A percentile compares a stretch with the other conserved stretches of the same genome.
Evolutionary conservation across 2,113 vertebrate species (phyloP).

Genomic region (Pica pica): DNA sequence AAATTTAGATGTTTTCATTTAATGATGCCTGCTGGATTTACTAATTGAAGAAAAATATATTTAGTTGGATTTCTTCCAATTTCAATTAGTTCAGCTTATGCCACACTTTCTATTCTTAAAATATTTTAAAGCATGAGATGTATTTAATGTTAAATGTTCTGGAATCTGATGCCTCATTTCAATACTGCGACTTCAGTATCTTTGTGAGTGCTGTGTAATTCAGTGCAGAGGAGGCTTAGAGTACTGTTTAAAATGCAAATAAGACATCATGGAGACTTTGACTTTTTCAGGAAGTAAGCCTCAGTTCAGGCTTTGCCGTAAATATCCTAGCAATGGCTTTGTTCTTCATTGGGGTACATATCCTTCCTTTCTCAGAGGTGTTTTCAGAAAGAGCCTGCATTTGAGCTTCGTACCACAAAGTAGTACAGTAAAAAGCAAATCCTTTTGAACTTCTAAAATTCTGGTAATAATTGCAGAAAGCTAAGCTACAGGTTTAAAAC

Average conservation of each 20-base stretch:
- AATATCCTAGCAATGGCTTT: background rate
- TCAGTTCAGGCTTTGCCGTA: background rate
- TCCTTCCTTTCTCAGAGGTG: background rate
- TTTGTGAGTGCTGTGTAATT: background rate
- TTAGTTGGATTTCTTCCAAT: background rate
- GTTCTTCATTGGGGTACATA: rapidly evolving
- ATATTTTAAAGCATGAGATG: background rate
- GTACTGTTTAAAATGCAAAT: background rate
- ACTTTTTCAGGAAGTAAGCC: background rate
- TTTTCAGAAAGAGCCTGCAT: background rate
- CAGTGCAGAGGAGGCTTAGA: background rate
- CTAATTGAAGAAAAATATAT: background rate
- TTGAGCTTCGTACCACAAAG: background rate
- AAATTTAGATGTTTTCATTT: background rate
- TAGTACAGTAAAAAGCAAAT: background rate
- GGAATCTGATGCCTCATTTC: background rate
- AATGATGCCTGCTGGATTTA: background rate
- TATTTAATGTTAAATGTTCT: background rate
- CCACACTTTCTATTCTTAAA: background rate
- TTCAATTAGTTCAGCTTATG: background rate
- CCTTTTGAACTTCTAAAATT: background rate
- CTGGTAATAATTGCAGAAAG: background rate
- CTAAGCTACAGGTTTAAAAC: background rate
- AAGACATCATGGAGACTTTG: background rate
- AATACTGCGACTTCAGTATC: background rate